Percentiles rank a stretch among this genome's conserved stretches.
Conservation (phyloP, 2,113 vertebrate genomes). For the Cercocebus atys region DNA sequence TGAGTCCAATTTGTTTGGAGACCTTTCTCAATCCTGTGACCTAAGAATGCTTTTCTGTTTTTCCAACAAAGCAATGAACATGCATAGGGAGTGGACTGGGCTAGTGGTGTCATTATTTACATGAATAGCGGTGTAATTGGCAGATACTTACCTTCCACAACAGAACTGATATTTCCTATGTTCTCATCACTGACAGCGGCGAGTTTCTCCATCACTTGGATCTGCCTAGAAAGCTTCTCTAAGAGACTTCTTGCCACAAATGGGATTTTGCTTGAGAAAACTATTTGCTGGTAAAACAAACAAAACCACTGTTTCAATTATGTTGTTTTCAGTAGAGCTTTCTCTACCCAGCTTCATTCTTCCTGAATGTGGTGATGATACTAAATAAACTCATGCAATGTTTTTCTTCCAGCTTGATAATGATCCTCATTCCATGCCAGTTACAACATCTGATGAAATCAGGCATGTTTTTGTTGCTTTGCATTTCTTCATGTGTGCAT, state of each 20-base stretch:
- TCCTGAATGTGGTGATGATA: neutral
- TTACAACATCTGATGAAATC: neutral
- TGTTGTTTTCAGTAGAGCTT: fast-evolving
- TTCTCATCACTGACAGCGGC: slow-evolving; percentile 91
- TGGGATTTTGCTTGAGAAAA: slow-evolving; percentile 87
- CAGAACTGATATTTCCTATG: slow-evolving; percentile 87
- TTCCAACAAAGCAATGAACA: too few species aligned
- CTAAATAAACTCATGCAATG: fast-evolving
- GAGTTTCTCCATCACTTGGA: slow-evolving; percentile 90
- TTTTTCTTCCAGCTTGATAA: too few species aligned
- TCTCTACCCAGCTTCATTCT: neutral
- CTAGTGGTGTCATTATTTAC: fast-evolving
- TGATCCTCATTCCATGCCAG: neutral
- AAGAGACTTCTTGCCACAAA: slow-evolving; percentile 89
- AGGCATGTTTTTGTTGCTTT: neutral
- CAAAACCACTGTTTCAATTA: neutral
- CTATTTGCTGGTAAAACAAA: slow-evolving; percentile 86
- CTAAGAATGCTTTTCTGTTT: neutral
- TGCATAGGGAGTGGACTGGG: fast-evolving
- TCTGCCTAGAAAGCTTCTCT: slow-evolving; percentile 91
- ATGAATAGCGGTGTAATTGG: fast-evolving
- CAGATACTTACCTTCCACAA: slow-evolving; percentile 89
- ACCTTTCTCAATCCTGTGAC: fast-evolving
- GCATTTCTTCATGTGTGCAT: too few species aligned
- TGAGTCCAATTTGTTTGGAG: fast-evolving